Base-by-base conservation (phyloP, 2,888 invertebrate genomes). In the Barypeithes pellucidus region DNA sequence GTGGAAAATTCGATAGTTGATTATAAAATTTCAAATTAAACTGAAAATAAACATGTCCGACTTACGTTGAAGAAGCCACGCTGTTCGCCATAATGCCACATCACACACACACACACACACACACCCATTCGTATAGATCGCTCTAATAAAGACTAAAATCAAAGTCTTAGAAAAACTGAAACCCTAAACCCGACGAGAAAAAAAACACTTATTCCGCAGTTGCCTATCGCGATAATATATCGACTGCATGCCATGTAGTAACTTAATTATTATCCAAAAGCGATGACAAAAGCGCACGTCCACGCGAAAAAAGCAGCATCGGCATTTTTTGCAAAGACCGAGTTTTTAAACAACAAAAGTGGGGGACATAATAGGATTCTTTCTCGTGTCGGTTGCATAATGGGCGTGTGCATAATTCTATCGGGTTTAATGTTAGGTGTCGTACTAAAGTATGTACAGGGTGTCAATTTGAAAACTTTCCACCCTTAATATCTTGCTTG, bases 211-310 rank as follows among this genome's bases (percentile, higher is more conserved):
- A 62, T 57, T 57, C 22, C 41, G 72, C 67, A 66, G 20, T 57
- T 59, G 20, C 12, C 67, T 73, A 65, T 70, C 70, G 62, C 74
- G 65, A 70, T 70, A 41, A 57, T 45, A 60, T 60, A 67, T 39
- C 29, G 66, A 70, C 74, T 45, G 67, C 41, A 50, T 36, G 67
- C 41, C 52, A n/a, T n/a, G n/a, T n/a, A 43, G 67, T 66, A 33
- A 66, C 67, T 74, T 47, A 66, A 73, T 69, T 74, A 73, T 70
- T 67, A 73, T 73, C 71, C 50, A 69, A 75, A 75, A 75, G 43
- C 75, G 75, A 73, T 73, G 75, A 72, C 72, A 75, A 69, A 75
- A 73, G 72, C 72, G 65, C 73, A 69, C 72, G 71, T 71, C 67
- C 75, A 67, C 60, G 65, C 57, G 24, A 50, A 66, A 69, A 69